Base-by-base conservation (phyloP, 2,797 vertebrate genomes). In the Molothrus aeneus region DNA sequence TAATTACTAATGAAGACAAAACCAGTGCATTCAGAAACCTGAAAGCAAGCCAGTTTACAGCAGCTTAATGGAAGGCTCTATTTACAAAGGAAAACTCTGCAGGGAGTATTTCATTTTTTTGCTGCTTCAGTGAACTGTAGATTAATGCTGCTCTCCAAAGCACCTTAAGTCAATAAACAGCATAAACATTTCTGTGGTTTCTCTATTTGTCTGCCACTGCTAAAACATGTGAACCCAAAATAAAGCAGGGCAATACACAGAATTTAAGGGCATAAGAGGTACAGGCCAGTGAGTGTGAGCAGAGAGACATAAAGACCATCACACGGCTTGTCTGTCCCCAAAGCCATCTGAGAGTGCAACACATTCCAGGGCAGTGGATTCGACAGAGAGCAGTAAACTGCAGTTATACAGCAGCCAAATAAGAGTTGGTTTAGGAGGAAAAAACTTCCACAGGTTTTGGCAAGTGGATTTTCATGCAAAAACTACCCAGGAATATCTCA, bases 91-190 rank as follows among this genome's bases (percentile, higher is more conserved):
- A 72, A 82, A 90, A 78, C 21, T 92, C 94, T 95, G 69, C 45
- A 93, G 95, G 92, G 93, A 94, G 29, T 26, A 92, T 96, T 96
- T 95, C 51, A 47, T 73, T 86, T 81, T 90, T 87, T 66, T 89
- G 77, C 80, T 94, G 93, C 95, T 95, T 95, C 96, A 93, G 78
- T 95, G 91, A 97, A 63, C 83, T 93, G 92, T 80, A 93, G 70
- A 96, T 96, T 94, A 97, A 95, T 60, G 85, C 68, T 54, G 64
- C 57, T 96, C 57, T 82, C 91, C 71, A 80, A 86, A 94, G 92
- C 70, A 93, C 77, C 81, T 54, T 86, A 79, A 95, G 73, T 80
- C 88, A 95, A 91, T 48, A 87, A 80, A 93, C 93, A 86, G 34
- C 79, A 92, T 71, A 85, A 96, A 93, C 50, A 95, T 83, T 82